Conservation (phyloP, 1,140 invertebrate genomes). For the Yoshiicerus persimilis region DNA sequence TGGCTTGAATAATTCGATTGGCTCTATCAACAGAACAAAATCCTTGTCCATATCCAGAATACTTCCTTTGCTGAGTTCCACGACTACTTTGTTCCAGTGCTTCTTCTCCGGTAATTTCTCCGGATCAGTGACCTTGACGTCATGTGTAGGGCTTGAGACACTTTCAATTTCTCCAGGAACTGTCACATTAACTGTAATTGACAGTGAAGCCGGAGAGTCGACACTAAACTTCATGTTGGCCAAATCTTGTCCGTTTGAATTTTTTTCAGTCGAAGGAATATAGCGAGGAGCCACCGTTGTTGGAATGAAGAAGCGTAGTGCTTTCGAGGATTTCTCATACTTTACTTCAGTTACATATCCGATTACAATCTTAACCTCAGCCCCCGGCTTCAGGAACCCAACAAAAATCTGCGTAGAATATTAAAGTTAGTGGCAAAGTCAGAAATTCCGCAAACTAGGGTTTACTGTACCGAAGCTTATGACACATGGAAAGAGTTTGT, state of each 20-base stretch:
- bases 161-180: slow-evolving; percentile 26
- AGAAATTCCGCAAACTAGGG: too few species aligned
- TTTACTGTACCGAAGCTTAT: too few species aligned
- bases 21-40: too few species aligned
- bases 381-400: slow-evolving; percentile 56
- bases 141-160: slow-evolving; percentile 32
- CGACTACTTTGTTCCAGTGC: too few species aligned
- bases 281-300: slow-evolving; percentile 50
- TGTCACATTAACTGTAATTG: slow-evolving; percentile 22
- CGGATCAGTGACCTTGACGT: too few species aligned
- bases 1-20: too few species aligned
- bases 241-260: slow-evolving; percentile 37
- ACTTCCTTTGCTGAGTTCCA: too few species aligned
- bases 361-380: slow-evolving; percentile 56
- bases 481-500: neutral
- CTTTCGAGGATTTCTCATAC: slow-evolving; percentile 52
- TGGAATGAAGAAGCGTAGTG: slow-evolving; percentile 55
- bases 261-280: slow-evolving; percentile 37
- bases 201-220: slow-evolving; percentile 1
- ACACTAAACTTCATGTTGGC: slow-evolving; percentile 36
- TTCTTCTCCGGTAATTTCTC: too few species aligned
- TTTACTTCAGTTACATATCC: slow-evolving; percentile 58
- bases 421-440: too few species aligned
- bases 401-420: slow-evolving; percentile 40
- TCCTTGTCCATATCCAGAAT: too few species aligned